These are phyloP conservation scores for Antennarius striatus DNA, from an alignment of 2,113 vertebrate genomes.

Conservation along the genomic window DNA sequence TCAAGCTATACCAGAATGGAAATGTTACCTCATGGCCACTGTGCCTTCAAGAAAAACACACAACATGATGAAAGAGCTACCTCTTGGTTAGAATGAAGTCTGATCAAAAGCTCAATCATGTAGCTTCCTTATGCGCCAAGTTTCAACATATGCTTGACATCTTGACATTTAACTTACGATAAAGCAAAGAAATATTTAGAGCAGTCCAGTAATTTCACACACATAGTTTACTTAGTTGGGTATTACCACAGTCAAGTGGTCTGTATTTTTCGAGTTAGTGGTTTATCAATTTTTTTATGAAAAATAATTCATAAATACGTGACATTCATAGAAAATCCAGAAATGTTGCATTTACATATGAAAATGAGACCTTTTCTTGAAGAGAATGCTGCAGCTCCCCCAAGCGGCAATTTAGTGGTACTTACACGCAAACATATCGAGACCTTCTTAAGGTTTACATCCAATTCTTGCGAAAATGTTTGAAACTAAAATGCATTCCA, in stretches of 20 bases:
- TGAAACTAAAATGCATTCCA: neutral
- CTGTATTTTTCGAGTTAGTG: neutral
- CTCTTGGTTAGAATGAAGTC: no score
- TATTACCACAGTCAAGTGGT: neutral
- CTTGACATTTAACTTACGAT: neutral
- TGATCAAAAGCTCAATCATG: neutral
- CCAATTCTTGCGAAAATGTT: neutral
- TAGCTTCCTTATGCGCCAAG: neutral
- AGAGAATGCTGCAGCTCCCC: constrained; percentile 28
- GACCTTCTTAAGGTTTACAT: neutral
- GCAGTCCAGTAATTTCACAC: neutral
- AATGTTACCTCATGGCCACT: neutral
- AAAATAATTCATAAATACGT: neutral
- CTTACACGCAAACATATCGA: neutral
- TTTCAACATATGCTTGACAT: neutral
- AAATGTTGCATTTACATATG: neutral
- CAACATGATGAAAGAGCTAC: no score
- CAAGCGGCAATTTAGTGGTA: constrained; percentile 41
- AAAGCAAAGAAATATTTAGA: neutral
- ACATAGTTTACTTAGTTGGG: neutral
- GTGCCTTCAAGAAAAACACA: neutral
- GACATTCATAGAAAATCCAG: neutral
- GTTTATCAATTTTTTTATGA: neutral
- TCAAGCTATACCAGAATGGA: neutral
- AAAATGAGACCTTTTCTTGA: neutral